Percentiles rank a stretch among this genome's conserved stretches.
These are phyloP conservation scores for Varanus salvator DNA, from an alignment of 2,113 vertebrate genomes.

Conservation along the genomic window DNA sequence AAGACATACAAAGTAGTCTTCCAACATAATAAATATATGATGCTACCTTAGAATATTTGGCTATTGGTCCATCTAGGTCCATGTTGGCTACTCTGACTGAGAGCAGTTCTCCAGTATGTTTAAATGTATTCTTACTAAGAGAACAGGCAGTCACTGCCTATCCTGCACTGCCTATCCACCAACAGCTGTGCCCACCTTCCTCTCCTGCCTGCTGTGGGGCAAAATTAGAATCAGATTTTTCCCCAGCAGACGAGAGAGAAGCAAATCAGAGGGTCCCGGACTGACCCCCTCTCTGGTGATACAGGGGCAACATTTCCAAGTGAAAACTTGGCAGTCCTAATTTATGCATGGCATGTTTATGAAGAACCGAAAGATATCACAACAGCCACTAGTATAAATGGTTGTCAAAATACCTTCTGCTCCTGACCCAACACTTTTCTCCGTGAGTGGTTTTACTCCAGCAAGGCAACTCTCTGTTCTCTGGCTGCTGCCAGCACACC, in stretches of 20 bases:
- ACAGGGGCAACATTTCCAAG: background rate
- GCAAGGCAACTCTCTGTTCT: background rate
- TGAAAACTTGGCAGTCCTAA: background rate
- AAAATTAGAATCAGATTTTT: background rate
- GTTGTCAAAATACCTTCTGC: background rate
- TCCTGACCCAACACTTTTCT: background rate
- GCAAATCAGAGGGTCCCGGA: background rate
- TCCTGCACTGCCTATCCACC: background rate
- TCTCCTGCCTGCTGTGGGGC: background rate
- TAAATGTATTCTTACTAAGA: background rate
- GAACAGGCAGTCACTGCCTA: background rate
- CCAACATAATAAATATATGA: background rate
- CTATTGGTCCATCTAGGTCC: background rate
- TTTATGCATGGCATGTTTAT: background rate
- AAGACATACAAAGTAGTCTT: background rate
- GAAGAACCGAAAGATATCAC: too few species aligned
- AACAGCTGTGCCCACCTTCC: background rate
- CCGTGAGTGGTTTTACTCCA: background rate
- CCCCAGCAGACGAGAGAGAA: background rate
- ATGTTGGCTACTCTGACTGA: background rate
- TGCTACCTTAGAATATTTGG: background rate
- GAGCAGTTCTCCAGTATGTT: background rate
- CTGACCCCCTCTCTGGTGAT: background rate
- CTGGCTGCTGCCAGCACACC: background rate
- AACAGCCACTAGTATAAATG: background rate